Evolutionary conservation across 2,113 vertebrate genomes (phyloP), one percentile per base, ranked within the genome.

Genomic region (Felis chaus): DNA sequence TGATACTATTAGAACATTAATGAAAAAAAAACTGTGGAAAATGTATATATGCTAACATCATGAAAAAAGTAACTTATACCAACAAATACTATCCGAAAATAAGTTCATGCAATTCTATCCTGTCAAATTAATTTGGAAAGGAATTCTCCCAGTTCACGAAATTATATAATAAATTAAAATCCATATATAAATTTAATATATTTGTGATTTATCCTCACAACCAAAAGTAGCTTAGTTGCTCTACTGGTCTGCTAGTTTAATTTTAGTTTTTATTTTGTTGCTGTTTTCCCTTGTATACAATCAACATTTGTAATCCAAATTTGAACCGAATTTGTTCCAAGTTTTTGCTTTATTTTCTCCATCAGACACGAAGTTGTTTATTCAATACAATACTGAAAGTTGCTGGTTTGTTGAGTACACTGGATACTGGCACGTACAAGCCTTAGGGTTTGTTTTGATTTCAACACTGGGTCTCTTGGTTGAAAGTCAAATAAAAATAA

Each of bases 401-500:
- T 87, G 18, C 39, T 80, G 19, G n/a, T 94, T 69, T 69, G 39
- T 73, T 45, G 31, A 79, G 48, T 45, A 53, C 41, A 45, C 69
- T 87, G 39, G 63, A 86, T 86, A 48, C 68, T 53, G 48, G 66
- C 74, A 74, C 45, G 31, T 80, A 89, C 29, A 89, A 93, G 83
- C 89, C 95, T 93, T n/a, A 95, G 90, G 92, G 57, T 89, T 97
- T 96, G 82, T 94, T 97, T 97, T 96, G 55, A 97, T 98, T 96
- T 96, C 76, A 73, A 90, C 83, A 92, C 63, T 96, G 95, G 92
- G 71, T 94, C 48, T 96, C 80, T 93, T 76, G 36, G 79, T 84
- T 95, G 86, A 96, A 97, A 83, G 82, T 92, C 82, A 95, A 97
- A 97, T 90, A 97, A 96, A 97, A 98, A 96, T 96, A 96, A 98